phyloP scores from a whole-genome alignment of 1,140 invertebrate genomes.

The Drosophila orosa region DNA sequence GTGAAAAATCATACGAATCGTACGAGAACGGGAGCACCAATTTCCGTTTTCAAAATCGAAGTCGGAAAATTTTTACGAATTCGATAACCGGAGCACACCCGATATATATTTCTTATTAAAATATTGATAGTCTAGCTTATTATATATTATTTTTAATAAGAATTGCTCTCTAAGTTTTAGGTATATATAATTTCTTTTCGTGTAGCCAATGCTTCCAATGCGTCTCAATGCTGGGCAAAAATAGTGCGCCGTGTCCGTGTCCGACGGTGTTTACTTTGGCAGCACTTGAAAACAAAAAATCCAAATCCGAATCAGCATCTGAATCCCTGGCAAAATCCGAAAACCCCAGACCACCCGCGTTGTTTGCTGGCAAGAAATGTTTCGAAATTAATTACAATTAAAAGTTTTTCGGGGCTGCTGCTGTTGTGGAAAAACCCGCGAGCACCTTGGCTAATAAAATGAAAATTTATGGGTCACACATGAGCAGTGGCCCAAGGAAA shows the following conservation, averaged over 20 bases:
- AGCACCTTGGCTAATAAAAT: slow-evolving; percentile 80
- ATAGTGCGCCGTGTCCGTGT: slow-evolving; percentile 60
- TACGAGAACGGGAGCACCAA: too few species aligned
- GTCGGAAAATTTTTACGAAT: too few species aligned
- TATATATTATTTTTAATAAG: too few species aligned
- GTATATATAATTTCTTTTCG: background rate
- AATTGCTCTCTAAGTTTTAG: rapidly evolving
- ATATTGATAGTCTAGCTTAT: too few species aligned
- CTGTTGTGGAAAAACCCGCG: slow-evolving; percentile 6
- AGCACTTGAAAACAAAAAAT: slow-evolving; percentile 72
- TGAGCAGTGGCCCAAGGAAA: slow-evolving; percentile 51
- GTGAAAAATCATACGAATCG: too few species aligned
- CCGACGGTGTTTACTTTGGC: slow-evolving; percentile 75
- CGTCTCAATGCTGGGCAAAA: slow-evolving; percentile 75
- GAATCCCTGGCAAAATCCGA: slow-evolving; percentile 21
- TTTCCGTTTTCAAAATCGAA: too few species aligned
- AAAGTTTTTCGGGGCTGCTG: slow-evolving; percentile 51
- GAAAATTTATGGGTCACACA: slow-evolving; percentile 81
- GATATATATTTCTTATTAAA: too few species aligned
- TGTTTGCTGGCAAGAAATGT: slow-evolving; percentile 28
- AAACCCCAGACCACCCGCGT: slow-evolving; percentile 60
- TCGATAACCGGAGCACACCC: too few species aligned
- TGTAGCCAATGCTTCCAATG: slow-evolving; percentile 46
- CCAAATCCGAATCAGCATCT: slow-evolving; percentile 43
- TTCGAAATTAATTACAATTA: slow-evolving; percentile 81